Evolutionary conservation across 2,113 vertebrate species (phyloP).

Genomic region (Hepsetus odoe): DNA sequence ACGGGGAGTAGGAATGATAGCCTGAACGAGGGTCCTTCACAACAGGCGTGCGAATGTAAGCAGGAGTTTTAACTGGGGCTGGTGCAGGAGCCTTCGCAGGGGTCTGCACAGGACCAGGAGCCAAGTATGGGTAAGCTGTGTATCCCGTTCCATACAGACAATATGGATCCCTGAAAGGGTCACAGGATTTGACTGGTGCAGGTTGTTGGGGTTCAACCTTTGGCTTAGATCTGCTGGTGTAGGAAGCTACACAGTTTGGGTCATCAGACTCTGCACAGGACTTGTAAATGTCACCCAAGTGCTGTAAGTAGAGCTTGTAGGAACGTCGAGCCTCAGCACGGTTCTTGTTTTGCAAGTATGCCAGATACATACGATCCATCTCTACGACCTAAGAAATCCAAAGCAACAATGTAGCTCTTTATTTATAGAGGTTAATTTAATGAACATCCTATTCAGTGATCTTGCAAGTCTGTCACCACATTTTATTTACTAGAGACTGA

Average conservation of each 20-base stretch:
- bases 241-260: conserved; percentile 71
- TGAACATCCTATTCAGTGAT: no score
- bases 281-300: conserved; percentile 78
- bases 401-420: neutral
- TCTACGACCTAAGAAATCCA: conserved; percentile 69
- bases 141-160: conserved; percentile 70
- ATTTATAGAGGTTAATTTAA: no score
- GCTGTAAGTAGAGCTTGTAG: conserved; percentile 75
- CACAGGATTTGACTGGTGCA: conserved; percentile 73
- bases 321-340: conserved; percentile 74
- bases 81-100: conserved; percentile 54
- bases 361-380: conserved; percentile 78
- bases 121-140: conserved; percentile 69
- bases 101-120: conserved; percentile 54
- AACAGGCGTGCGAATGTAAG: conserved; percentile 63
- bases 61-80: conserved; percentile 66
- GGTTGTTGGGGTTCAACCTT: conserved; percentile 66
- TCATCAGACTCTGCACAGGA: conserved; percentile 74
- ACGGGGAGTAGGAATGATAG: conserved; percentile 67
- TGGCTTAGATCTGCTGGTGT: conserved; percentile 64
- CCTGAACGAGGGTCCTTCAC: conserved; percentile 64
- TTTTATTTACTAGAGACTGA: no score
- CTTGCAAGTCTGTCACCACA: no score
- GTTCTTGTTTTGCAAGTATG: conserved; percentile 81
- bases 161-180: conserved; percentile 76